These are phyloP conservation scores for Pemphredon lugubris DNA, from an alignment of 2,888 invertebrate species.

Conservation along the genomic window DNA sequence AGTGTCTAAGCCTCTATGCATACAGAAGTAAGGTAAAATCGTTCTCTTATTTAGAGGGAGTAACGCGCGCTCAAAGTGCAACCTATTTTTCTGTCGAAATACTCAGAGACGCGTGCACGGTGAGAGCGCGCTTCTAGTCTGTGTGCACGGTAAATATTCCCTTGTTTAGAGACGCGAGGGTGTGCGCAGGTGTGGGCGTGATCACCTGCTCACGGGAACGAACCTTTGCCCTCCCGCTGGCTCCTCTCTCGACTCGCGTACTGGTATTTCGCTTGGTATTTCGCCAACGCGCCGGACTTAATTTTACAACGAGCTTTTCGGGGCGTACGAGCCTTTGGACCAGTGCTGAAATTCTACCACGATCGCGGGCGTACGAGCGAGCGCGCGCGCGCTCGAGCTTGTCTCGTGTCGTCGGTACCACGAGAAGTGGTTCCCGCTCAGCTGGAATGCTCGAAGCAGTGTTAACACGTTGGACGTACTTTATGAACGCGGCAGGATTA, in stretches of 20 bases:
- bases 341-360: slow-evolving; percentile 48
- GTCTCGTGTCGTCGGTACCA: slow-evolving; percentile 27
- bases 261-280: slow-evolving; percentile 58
- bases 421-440: slow-evolving; percentile 39
- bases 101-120: background rate
- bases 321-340: slow-evolving; percentile 14
- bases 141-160: background rate
- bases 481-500: slow-evolving; percentile 16
- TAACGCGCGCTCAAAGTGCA: slow-evolving; percentile 3
- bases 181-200: slow-evolving; percentile 72
- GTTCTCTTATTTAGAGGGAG: slow-evolving; percentile 6
- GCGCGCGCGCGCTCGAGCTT: too few species aligned
- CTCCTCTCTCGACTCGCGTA: slow-evolving; percentile 13
- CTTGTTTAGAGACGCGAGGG: slow-evolving; percentile 21
- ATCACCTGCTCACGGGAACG: slow-evolving; percentile 73
- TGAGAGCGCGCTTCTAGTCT: background rate
- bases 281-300: slow-evolving; percentile 56
- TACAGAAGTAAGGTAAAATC: slow-evolving; percentile 2
- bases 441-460: slow-evolving; percentile 46
- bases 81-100: slow-evolving; percentile 6
- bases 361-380: slow-evolving; percentile 6
- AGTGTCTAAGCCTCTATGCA: background rate
- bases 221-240: slow-evolving; percentile 60
- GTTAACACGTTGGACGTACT: slow-evolving; percentile 32
- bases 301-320: slow-evolving; percentile 58